phyloP scores from a whole-genome alignment of 1,140 invertebrate genomes.

The Drosophila cardini region DNA sequence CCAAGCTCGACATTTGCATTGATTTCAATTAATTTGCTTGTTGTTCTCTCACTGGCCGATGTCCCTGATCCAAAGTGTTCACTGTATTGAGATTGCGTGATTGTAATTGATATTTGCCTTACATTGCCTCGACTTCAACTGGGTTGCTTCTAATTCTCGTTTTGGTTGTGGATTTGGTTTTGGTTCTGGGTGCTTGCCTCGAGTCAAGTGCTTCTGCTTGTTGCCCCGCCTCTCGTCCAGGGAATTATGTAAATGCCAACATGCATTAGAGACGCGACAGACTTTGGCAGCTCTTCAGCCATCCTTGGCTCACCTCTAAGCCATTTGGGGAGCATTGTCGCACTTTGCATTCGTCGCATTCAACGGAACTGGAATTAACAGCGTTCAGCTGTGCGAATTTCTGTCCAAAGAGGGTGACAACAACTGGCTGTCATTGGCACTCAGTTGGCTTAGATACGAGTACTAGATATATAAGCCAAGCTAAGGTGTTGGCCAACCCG shows the following conservation, averaged over 20 bases:
- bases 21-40: slow-evolving; percentile 83
- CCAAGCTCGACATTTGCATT: slow-evolving; percentile 69
- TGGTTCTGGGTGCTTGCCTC: slow-evolving; percentile 45
- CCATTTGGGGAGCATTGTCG: slow-evolving; percentile 22
- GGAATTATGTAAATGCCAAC: slow-evolving; percentile 76
- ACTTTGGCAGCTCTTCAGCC: slow-evolving; percentile 24
- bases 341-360: slow-evolving; percentile 46
- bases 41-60: slow-evolving; percentile 48
- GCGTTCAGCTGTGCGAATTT: slow-evolving; percentile 76
- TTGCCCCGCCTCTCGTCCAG: slow-evolving; percentile 33
- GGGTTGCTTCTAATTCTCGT: slow-evolving; percentile 25
- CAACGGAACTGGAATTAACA: slow-evolving; percentile 56
- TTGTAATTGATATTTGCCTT: slow-evolving; percentile 80
- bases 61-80: slow-evolving; percentile 36
- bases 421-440: slow-evolving; percentile 69
- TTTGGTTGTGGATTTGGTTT: slow-evolving; percentile 7
- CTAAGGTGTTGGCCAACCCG: slow-evolving; percentile 60
- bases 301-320: slow-evolving; percentile 24
- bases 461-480: slow-evolving; percentile 18
- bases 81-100: slow-evolving; percentile 67
- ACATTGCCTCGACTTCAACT: slow-evolving; percentile 13
- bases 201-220: slow-evolving; percentile 61
- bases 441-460: slow-evolving; percentile 21
- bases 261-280: slow-evolving; percentile 68
- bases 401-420: slow-evolving; percentile 61